phyloP scores from a whole-genome alignment of 2,113 vertebrate species.

The Sus scrofa region DNA sequence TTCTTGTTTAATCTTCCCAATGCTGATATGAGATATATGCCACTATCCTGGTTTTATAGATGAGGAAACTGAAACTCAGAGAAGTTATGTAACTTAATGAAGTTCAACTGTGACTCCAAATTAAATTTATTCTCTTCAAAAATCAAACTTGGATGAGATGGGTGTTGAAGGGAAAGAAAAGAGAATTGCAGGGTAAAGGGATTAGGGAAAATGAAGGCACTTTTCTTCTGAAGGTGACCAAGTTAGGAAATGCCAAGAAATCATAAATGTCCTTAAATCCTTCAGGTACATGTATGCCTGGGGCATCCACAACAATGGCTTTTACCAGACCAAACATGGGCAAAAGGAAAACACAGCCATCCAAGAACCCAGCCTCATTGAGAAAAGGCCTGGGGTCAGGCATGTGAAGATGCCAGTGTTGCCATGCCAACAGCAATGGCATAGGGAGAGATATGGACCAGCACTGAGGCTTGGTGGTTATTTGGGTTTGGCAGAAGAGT shows the following conservation, averaged over 20 bases:
- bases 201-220: background rate
- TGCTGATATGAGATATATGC: too few relatives aligned
- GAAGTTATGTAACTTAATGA: background rate
- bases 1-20: background rate
- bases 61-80: background rate
- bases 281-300: background rate
- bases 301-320: background rate
- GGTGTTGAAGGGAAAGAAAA: background rate
- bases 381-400: background rate
- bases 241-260: background rate
- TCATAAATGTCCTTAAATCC: background rate
- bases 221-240: background rate
- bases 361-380: background rate
- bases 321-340: background rate
- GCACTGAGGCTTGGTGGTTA: background rate
- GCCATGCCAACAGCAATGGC: background rate
- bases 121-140: background rate
- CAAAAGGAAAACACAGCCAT: background rate
- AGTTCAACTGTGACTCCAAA: background rate
- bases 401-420: background rate
- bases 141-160: background rate
- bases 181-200: background rate
- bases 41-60: background rate
- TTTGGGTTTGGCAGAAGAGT: background rate
- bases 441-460: background rate